Base-by-base conservation (phyloP, 2,888 invertebrate genomes). In the Leptopilina drosophilae region DNA sequence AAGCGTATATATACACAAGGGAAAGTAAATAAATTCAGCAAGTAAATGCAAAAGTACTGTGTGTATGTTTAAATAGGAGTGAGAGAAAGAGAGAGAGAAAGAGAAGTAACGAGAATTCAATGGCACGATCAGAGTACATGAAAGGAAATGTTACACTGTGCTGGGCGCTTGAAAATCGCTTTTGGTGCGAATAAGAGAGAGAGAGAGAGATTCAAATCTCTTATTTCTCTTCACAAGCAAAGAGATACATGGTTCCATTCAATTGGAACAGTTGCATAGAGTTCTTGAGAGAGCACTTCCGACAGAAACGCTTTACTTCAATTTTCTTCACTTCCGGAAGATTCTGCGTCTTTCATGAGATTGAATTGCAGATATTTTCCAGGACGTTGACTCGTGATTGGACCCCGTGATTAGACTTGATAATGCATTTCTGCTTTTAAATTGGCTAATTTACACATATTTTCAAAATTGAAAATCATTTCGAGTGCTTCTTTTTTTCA, bases 251-350 rank as follows among this genome's bases (percentile, higher is more conserved):
- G 78, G 73, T 80, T 80, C 78, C 78, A 77, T 81, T 81, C 78
- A 79, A 40, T 79, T 77, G 80, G 78, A 66, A 81, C 76, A 67
- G 81, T 78, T 81, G 82, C 78, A 66, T 77, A 65, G 79, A 8
- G 77, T 78, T 79, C 67, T 76, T 40, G 80, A 80, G 79, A 79
- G 79, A 79, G 81, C 80, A 82, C 79, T 83, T 80, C 80, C 83
- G 80, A 62, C 77, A 77, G 80, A 80, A 77, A 80, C 77, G 77
- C 77, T 80, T 76, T 67, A 67, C 80, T 81, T 79, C 79, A 73
- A 69, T 67, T 65, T 80, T 69, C 65, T 76, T 66, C 56, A 33
- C 73, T 69, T 33, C 26, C 73, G 62, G 62, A 62, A 62, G 62
- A 62, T 62, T 62, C 62, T 62, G 62, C 62, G 73, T 73, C 73